Evolutionary conservation across 2,113 vertebrate species (phyloP).

Genomic region (Mionectes macconnelli): DNA sequence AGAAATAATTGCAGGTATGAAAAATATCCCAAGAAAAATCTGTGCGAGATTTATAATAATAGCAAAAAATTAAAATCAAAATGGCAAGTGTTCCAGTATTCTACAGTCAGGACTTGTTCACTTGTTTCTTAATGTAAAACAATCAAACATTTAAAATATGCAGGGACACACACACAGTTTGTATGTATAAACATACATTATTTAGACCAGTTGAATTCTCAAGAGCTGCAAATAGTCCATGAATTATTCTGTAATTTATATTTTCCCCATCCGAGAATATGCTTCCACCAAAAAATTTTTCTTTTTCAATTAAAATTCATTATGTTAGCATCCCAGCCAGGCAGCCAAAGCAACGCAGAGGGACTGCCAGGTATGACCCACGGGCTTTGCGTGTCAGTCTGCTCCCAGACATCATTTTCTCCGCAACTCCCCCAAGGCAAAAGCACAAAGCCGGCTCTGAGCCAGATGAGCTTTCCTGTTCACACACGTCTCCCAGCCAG

Average conservation of each 20-base stretch:
- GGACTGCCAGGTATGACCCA: background rate
- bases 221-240: constrained; percentile 44
- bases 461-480: background rate
- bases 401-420: constrained; percentile 38
- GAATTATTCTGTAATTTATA: constrained; percentile 64
- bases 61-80: background rate
- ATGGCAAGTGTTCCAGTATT: background rate
- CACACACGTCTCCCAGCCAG: background rate
- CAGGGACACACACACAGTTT: constrained; percentile 31
- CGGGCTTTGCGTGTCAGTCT: background rate
- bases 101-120: background rate
- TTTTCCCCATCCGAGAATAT: constrained; percentile 19
- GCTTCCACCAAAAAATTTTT: constrained; percentile 24
- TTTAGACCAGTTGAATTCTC: constrained; percentile 61
- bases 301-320: constrained; percentile 60
- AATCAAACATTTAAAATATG: constrained; percentile 55
- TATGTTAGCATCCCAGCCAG: background rate
- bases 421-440: background rate
- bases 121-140: constrained; percentile 36
- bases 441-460: background rate
- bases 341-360: background rate
- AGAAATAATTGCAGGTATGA: background rate
- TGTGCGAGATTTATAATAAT: background rate
- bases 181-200: constrained; percentile 61
- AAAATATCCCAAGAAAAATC: background rate